Evolutionary conservation across 2,113 vertebrate genomes (phyloP), one percentile per base, ranked within the genome.

Genomic region (Mustela nigripes): DNA sequence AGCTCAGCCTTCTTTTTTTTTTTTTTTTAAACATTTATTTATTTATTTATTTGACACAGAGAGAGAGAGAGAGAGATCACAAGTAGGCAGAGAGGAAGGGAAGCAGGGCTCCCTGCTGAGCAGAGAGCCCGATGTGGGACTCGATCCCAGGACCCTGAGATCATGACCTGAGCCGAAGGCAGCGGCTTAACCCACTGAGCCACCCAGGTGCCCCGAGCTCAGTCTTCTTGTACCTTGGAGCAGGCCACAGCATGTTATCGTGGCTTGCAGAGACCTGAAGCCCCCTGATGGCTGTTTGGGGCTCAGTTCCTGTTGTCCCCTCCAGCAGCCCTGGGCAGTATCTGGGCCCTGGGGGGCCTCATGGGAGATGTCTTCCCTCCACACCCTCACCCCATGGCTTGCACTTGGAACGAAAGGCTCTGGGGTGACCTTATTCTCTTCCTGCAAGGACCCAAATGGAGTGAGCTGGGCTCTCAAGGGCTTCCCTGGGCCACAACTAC

Each of bases 341-440:
- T 94, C 48, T 74, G 65, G 83, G 48, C 10, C 31, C 9, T 65
- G 58, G 56, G 16, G 24, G 11, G 14, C 31, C 71, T 39, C 21
- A 19, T 24, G 48, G 10, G 56, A 84, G 15, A 71, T 24, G n/a
- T 73, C 42, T 4, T 91, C 18, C 19, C 26, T 67, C 48, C 24
- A 21, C 3, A 39, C 11, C 4, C n/a, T 14, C 0, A n/a, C 21
- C 9, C 0, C 39, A 5, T 33, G 11, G 62, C 71, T 10, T 78
- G 79, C 5, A 60, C 36, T 95, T 93, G 78, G n/a, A 22, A 6
- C 21, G 36, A 89, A n/a, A n/a, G 8, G 10, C 16, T 73, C 11
- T 7, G 33, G 36, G 33, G 14, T 60, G 89, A 82, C 22, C 31
- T 62, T 21, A 1, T 80, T 84, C 16, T 87, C 62, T 79, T 91